Conservation (phyloP, 1,140 invertebrate genomes). For the Camponotus vicinus region DNA sequence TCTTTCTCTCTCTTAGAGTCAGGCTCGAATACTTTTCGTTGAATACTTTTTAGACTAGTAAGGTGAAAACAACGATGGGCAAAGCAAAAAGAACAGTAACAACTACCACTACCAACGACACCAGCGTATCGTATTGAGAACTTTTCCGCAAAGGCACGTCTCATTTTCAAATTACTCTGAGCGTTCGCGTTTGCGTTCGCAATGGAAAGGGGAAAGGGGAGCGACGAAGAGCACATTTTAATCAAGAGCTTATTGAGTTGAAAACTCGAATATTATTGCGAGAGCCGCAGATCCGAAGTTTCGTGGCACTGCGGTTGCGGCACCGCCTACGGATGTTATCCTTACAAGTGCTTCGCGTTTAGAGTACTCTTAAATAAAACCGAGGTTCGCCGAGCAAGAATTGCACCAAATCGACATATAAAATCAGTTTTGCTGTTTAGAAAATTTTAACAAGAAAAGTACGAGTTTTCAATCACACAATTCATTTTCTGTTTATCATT, state of each 20-base stretch:
- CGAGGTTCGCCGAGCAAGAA: constrained; percentile 31
- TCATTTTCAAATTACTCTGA: constrained; percentile 80
- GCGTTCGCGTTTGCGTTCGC: constrained; percentile 22
- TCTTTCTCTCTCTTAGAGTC: neutral
- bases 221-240: constrained; percentile 77
- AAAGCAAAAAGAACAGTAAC: constrained; percentile 49
- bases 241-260: constrained; percentile 81
- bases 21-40: constrained; percentile 36
- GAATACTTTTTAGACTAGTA: constrained; percentile 52
- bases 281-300: constrained; percentile 65
- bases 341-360: constrained; percentile 41
- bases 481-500: no score
- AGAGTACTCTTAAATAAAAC: constrained; percentile 19
- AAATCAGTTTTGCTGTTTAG: neutral
- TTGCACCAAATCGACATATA: neutral
- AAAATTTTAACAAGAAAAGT: neutral
- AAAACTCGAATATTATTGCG: constrained; percentile 81
- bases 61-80: constrained; percentile 50
- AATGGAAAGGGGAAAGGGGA: neutral
- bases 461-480: neutral
- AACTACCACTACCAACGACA: constrained; percentile 46
- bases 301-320: constrained; percentile 46
- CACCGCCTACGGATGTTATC: constrained; percentile 55
- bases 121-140: constrained; percentile 76
- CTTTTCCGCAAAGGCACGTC: constrained; percentile 73